phyloP scores from a whole-genome alignment of 2,113 vertebrate species.

The Prolemur simus region DNA sequence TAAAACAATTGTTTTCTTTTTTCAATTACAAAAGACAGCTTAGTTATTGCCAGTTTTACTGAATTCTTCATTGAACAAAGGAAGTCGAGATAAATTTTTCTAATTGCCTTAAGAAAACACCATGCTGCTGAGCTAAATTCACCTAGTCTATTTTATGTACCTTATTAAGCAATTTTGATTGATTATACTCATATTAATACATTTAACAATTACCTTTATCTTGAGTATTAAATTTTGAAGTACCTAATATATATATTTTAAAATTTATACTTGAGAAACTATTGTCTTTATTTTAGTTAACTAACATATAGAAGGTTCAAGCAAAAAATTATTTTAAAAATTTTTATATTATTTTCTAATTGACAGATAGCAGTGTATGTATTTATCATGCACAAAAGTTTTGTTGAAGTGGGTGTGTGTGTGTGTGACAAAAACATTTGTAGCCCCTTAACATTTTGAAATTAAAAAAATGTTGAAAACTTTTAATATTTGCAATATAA shows the following conservation, averaged over 20 bases:
- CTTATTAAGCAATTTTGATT: background rate
- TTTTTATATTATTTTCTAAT: background rate
- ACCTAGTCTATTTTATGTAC: background rate
- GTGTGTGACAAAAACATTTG: too few relatives aligned
- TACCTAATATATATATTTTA: background rate
- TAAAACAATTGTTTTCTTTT: background rate
- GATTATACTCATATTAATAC: background rate
- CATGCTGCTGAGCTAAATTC: too few relatives aligned
- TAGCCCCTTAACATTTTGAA: too few relatives aligned
- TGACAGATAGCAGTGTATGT: background rate
- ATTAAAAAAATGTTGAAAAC: background rate
- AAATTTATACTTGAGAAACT: background rate
- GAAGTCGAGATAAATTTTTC: background rate
- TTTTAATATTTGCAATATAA: background rate
- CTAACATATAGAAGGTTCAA: background rate
- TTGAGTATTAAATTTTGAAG: background rate
- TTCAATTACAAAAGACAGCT: background rate
- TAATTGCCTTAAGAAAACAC: background rate
- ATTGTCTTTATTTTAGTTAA: background rate
- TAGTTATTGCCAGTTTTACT: background rate
- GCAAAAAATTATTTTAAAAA: background rate
- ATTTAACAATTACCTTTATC: background rate
- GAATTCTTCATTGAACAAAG: background rate
- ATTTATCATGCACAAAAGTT: background rate
- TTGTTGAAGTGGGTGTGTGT: background rate